Base-by-base conservation (phyloP, 2,888 invertebrate species). In the Erebia ligea region DNA sequence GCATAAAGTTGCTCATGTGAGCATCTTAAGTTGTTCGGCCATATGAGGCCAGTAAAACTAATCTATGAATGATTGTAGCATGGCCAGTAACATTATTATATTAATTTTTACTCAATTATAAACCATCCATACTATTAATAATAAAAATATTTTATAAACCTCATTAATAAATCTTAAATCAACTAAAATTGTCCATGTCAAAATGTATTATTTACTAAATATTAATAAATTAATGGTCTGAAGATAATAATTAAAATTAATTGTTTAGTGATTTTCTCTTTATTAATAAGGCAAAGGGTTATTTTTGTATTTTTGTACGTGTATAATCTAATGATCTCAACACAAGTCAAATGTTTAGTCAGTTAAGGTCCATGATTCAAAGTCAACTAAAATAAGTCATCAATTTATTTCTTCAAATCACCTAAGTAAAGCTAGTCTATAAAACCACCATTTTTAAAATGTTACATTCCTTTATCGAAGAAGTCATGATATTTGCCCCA, bases 301-400 rank as follows among this genome's bases (percentile, higher is more conserved):
- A 64, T 64, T 64, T 72, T 67, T 71, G 67, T 59, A 64, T 64
- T 64, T 72, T 67, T 71, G 67, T 54, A 61, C 52, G 17, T 66
- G 45, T 62, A 57, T 71, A 70, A 68, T 68, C 19, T 72, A 59
- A 71, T 80, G 80, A 81, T 80, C 79, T 81, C 80, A 80, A 73
- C 69, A 72, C 69, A 76, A 78, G 79, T 79, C 78, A 79, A 75
- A 72, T 70, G 72, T 68, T 74, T 77, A 77, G 76, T 73, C 34
- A 56, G 54, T 58, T 76, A 74, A 72, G 76, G 58, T 68, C 54
- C 57, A 58, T 64, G 48, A 63, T 64, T 34, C n/a, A 66, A 40
- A 68, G 62, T 54, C 19, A 19, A 10, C 54, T 11, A 19, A 57
- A 21, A 57, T 6, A 57, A 57, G 25, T 57, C 15, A 25, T 57